Evolutionary conservation across 2,113 vertebrate species (phyloP), one percentile per base, ranked within the genome.

Genomic region (Oreochromis tanganicae): DNA sequence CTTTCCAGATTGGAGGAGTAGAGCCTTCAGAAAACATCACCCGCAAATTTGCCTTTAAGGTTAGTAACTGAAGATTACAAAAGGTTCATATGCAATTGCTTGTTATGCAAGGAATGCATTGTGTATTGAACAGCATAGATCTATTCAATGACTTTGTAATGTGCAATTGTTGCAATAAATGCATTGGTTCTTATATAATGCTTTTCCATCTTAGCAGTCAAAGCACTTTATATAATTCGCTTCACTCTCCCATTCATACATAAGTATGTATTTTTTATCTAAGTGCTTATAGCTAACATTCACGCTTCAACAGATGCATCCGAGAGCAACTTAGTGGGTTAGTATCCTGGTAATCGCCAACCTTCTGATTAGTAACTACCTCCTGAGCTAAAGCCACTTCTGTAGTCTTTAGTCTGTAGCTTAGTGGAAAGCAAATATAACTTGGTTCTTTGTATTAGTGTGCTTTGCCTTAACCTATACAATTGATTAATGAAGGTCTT

Each of bases 41-140:
- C 95, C 96, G 97, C 86, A 99, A 97, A 85, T 97, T 98, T 91
- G 97, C 98, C 27, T 99, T 99, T 97, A 98, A 99, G 98, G 98
- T 99, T 92, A 96, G 98, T 93, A 38, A 27, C 16, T 32, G 19
- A 34, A 9, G 4, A 10, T 46, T 4, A 19, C 59, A 9, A 24
- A 41, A 66, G 19, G 17, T 85, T 8, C 24, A 32, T 75, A 75
- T 68, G 2, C 41, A 73, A 11, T 75, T 48, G 41, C 21, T 38
- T 85, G 84, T 66, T 16, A 75, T 63, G 66, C 73, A 46, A 27
- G 13, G 17, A 21, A 80, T 48, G 48, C 17, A 27, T 5, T 1
- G 3, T 21, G 10, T 36, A n/a, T 12, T 82, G 7, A 81, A 78
- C 16, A 8, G 16, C 46, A 78, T 7, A 52, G 27, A 78, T 50